Evolutionary conservation across 2,113 vertebrate species (phyloP), one percentile per base, ranked within the genome.

Genomic region (Notothenia coriiceps): DNA sequence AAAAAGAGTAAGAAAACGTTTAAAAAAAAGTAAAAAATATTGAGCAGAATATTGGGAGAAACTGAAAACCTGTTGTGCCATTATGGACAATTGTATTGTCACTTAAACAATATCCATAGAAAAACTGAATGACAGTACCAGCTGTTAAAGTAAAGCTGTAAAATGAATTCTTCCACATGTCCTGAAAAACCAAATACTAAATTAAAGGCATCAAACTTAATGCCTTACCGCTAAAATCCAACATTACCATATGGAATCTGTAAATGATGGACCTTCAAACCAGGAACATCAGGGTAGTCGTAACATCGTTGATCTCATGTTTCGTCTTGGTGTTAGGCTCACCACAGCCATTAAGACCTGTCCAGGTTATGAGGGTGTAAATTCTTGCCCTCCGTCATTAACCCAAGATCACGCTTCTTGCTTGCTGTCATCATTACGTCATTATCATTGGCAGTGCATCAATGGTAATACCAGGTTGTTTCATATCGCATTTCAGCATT

Each of bases 361-460:
- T 64, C 68, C 55, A 82, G 56, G 75, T 86, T 82, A 89, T 89
- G 79, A 77, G 57, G 40, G 68, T 62, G 82, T 79, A 84, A 85
- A 83, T 86, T 85, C 75, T 49, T 80, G 35, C 9, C 50, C 25
- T 77, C 50, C 17, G 51, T 85, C 75, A 80, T 81, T 60, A 66
- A 75, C 65, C 83, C 62, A 84, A 77, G 84, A 89, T 76, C 66
- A 64, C 43, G 74, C 44, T 43, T 50, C 56, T 79, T 74, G 49
- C 47, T 68, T 60, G 43, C 51, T 52, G 49, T 56, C 70, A 73
- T 70, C 62, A 80, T 84, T 67, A 76, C 59, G n/a, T 65, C 68
- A 75, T 84, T 84, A 77, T 68, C 22, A 25, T 43, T 86, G 89
- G 70, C 86, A 50, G 44, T 33, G 20, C 56, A 66, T 13, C 54